Conservation (phyloP, 2,888 invertebrate genomes). For the Tridacna crocea region DNA sequence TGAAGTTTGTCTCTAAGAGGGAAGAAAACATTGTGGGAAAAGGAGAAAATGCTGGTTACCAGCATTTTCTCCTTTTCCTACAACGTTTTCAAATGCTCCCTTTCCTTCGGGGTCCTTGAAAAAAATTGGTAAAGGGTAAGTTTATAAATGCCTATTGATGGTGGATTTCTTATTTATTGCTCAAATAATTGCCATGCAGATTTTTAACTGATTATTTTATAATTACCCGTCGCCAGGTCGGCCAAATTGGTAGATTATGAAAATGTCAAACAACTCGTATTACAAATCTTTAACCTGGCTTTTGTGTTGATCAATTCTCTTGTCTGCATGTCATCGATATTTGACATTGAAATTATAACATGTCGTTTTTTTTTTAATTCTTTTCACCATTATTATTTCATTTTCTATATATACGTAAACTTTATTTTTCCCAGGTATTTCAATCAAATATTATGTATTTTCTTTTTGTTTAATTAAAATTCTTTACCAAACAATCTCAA, state of each 20-base stretch:
- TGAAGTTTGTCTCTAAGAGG: no score
- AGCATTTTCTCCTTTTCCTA: neutral
- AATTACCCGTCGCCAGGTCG: neutral
- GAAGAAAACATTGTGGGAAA: neutral
- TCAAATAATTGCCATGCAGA: neutral
- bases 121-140: neutral
- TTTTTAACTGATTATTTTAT: neutral
- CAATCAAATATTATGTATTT: neutral
- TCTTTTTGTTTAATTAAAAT: neutral
- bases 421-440: neutral
- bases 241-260: neutral
- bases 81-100: neutral
- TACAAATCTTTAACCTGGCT: neutral
- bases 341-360: conserved; percentile 14
- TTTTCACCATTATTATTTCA: neutral
- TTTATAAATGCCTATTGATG: neutral
- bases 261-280: neutral
- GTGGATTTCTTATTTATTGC: neutral
- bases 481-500: neutral
- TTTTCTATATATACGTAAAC: neutral
- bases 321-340: conserved; percentile 1
- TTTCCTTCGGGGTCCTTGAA: neutral
- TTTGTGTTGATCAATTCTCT: neutral
- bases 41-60: neutral
- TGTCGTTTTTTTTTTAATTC: neutral